Base-by-base conservation (phyloP, 2,113 vertebrate genomes). In the Phrynocephalus versicolor region DNA sequence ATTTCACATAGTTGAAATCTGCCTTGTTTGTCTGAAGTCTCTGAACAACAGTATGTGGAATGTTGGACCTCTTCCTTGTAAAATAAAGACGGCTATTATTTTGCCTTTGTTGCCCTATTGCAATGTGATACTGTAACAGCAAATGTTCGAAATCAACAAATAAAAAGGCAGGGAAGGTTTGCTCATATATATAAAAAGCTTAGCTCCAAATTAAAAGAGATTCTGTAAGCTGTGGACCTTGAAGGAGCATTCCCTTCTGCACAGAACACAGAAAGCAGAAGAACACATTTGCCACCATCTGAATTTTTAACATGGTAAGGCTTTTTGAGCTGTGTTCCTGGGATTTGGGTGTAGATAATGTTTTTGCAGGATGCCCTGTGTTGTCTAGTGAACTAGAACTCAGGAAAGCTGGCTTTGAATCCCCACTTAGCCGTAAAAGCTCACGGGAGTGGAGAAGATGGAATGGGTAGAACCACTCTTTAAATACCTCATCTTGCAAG, bases 11-110 rank as follows among this genome's bases (percentile, higher is more conserved):
- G 64, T 13, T 75, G 39, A 30, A 88, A 65, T 14, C 62, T 37
- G 4, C 62, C 55, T 78, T 72, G 79, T 21, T 74, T 90, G 14
- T 90, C 85, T 89, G 60, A 39, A 89, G 85, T 64, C 18, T 30
- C 79, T 86, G 83, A 57, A 9, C 25, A 37, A 30, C 10, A n/a
- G 13, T 60, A 30, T 67, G 84, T 45, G 57, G 65, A 35, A 62
- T 85, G 33, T 87, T 83, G 83, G 57, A 37, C 9, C 8, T 41
- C 60, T 87, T 75, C 3, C 78, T 81, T 55, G 64, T 35, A 62
- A 75, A 75, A 83, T 33, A 35, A 81, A 76, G 57, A 35, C 79
- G 79, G 57, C 80, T 23, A 30, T n/a, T 23, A 30, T n/a, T 45
- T 77, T 37, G 74, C 64, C 25, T 69, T 84, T 78, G 64, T 80